These are phyloP conservation scores for Magallana gigas DNA, from an alignment of 1,140 invertebrate genomes.

Conservation along the genomic window DNA sequence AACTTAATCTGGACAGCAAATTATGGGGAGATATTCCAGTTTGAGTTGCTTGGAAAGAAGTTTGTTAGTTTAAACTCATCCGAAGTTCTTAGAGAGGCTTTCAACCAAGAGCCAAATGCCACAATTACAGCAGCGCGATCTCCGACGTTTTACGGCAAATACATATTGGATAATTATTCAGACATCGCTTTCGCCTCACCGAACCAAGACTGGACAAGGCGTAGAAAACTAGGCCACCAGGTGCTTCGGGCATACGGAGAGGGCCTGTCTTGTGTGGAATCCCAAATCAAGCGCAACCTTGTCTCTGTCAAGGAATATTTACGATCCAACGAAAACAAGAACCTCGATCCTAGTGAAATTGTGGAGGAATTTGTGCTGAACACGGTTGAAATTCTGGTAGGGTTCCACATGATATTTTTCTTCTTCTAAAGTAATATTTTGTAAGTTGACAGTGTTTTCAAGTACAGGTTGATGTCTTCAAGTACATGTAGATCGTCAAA, in stretches of 20 bases:
- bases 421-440: too few species aligned
- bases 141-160: slow-evolving; percentile 7
- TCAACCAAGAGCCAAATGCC: slow-evolving; percentile 28
- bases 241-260: slow-evolving; percentile 24
- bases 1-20: neutral
- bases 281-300: neutral
- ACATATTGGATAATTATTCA: slow-evolving; percentile 37
- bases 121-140: neutral
- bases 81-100: slow-evolving; percentile 7
- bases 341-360: neutral
- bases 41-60: slow-evolving; percentile 10
- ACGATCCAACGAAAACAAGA: neutral
- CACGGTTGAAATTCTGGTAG: neutral
- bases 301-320: neutral
- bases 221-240: slow-evolving; percentile 14
- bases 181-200: slow-evolving; percentile 21
- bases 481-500: neutral
- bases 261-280: slow-evolving; percentile 19
- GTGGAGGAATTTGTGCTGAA: neutral
- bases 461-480: neutral
- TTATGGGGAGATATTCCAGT: slow-evolving; percentile 37
- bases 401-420: neutral
- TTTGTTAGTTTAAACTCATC: slow-evolving; percentile 23
- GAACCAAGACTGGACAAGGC: neutral
- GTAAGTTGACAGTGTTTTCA: too few species aligned